Base-by-base conservation (phyloP, 2,888 invertebrate species). In the Hybos culiciformis region DNA sequence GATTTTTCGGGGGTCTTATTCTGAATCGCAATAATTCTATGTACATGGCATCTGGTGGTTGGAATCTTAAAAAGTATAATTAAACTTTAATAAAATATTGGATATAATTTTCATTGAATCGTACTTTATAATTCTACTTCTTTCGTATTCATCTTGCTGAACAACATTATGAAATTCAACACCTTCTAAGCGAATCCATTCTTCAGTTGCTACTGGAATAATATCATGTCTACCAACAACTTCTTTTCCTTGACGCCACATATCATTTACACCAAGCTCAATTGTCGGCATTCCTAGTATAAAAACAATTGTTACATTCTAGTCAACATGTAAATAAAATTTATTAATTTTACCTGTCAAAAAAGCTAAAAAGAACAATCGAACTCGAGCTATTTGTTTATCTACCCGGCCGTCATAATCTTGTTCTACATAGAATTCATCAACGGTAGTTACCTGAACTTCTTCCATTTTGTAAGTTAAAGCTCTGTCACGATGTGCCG, bases 191-290 rank as follows among this genome's bases (percentile, higher is more conserved):
- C 92, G 79, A 59, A 98, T 98, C 98, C 98, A 99, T 69, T 98
- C 93, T 69, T 99, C 98, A 0, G 98, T 98, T 48, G 87, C 87
- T 15, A 92, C 91, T 18, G 98, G 97, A 62, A 98, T 93, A 63
- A 99, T 98, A 69, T 99, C 98, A 67, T 96, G 94, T 4, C 98
- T 75, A 0, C 98, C 94, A 2, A 98, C 98, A 41, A 99, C 94
- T 73, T 98, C 98, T 67, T 84, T 85, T n/a, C 97, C 97, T 67
- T 94, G 91, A n/a, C 96, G 75, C 66, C 90, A 78, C 74, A 92
- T 78, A 68, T 99, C 98, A 67, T 99, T 98, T 44, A 98, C 78
- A 4, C 98, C 98, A 53, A 99, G 70, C 69, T 99, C 98, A 50
- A 97, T 81, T 59, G 86, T 85, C 4, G 97, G 97, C 85, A 91